Conservation (phyloP, 2,888 invertebrate species). For the Mesodorylaimus sp. region DNA sequence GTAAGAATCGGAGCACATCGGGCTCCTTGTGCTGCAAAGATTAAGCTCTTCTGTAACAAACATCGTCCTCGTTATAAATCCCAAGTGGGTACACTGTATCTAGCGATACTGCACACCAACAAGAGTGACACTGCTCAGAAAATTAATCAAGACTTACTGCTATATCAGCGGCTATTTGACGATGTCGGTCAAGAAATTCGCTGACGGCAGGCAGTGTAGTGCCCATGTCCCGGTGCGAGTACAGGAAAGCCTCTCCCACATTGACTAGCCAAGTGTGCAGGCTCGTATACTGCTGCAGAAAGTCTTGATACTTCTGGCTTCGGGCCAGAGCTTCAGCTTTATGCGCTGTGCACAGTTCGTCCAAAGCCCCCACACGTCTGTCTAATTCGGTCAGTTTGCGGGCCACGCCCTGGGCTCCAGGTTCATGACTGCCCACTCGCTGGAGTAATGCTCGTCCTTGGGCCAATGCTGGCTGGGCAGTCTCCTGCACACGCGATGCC, state of each 20-base stretch:
- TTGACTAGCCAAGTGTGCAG: slow-evolving; percentile 54
- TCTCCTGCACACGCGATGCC: background rate
- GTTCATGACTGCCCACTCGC: background rate
- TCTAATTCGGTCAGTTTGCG: background rate
- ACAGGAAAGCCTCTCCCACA: slow-evolving; percentile 52
- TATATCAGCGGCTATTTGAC: background rate
- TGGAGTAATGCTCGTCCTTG: background rate
- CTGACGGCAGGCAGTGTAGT: slow-evolving; percentile 45
- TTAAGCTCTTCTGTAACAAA: no score
- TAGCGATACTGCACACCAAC: no score
- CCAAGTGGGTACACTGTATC: no score
- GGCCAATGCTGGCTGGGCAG: background rate
- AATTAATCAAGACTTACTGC: background rate
- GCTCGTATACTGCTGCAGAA: slow-evolving; percentile 16
- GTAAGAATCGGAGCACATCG: no score
- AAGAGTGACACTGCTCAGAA: background rate
- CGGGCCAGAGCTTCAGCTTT: background rate
- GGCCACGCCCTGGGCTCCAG: background rate
- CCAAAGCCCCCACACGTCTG: background rate
- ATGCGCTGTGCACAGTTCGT: background rate
- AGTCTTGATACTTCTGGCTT: background rate
- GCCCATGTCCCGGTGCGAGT: slow-evolving; percentile 55
- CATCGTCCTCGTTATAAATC: no score
- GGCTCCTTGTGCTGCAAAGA: no score
- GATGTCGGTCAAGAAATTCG: slow-evolving; percentile 39